Percentiles rank a stretch among this genome's conserved stretches.
Conservation (phyloP, 2,888 invertebrate species). For the Cyrtodaria siliqua region DNA sequence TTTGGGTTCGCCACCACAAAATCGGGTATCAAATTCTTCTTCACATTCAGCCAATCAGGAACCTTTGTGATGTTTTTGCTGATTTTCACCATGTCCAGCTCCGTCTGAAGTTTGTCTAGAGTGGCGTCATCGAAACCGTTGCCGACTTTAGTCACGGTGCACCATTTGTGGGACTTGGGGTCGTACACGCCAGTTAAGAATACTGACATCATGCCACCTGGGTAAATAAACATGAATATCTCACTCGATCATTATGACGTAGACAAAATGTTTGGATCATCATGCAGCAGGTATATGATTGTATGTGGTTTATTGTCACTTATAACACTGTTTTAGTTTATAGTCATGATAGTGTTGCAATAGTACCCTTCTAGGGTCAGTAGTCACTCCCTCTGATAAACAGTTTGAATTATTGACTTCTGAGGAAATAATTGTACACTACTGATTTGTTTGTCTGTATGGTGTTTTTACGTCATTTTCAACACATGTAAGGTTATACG, state of each 20-base stretch:
- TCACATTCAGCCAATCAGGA: constrained; percentile 94
- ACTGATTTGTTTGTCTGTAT: no score
- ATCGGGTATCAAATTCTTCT: constrained; percentile 94
- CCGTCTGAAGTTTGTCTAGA: constrained; percentile 90
- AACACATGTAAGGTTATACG: no score
- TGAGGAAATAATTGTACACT: no score
- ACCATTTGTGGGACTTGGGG: constrained; percentile 89
- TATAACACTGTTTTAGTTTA: no score
- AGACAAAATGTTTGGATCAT: no score
- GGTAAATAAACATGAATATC: constrained; percentile 19
- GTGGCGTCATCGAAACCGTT: constrained; percentile 95
- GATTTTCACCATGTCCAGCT: constrained; percentile 93
- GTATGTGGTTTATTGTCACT: background rate
- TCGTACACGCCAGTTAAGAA: constrained; percentile 97
- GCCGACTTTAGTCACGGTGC: constrained; percentile 95
- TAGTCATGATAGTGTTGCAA: no score
- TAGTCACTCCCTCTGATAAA: no score
- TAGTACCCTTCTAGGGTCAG: no score
- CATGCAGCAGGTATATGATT: no score
- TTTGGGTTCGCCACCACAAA: constrained; percentile 94
- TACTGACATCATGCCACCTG: constrained; percentile 95
- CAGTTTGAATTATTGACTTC: no score
- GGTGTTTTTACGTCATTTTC: no score
- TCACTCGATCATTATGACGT: no score
- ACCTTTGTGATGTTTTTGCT: constrained; percentile 88